Conservation (phyloP, 64 coral and sea anemone species). For the Dendrophyllia cribrosa region DNA sequence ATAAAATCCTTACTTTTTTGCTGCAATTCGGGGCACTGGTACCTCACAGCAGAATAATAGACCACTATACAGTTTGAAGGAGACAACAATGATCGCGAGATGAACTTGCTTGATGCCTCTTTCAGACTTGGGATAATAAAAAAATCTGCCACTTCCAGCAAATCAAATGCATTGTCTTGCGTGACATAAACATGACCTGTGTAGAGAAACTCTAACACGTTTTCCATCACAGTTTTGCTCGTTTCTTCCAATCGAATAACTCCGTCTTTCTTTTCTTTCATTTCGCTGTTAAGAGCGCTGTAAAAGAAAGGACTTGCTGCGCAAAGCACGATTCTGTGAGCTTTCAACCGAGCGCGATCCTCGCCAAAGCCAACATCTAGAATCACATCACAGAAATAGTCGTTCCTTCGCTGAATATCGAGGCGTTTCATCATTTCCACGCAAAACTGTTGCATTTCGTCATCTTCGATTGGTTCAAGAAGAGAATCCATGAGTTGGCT, state of each 20-base stretch:
- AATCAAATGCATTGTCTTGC: constrained; percentile 7
- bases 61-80: constrained; percentile 12
- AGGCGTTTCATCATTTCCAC: no score
- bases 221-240: constrained; percentile 17
- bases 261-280: constrained; percentile 30
- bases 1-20: constrained; percentile 18
- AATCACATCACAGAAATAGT: constrained; percentile 8
- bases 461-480: no score
- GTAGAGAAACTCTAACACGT: constrained; percentile 34
- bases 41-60: constrained; percentile 4
- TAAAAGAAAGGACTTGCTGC: constrained; percentile 48
- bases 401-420: constrained; percentile 10
- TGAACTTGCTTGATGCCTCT: not conserved
- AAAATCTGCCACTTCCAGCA: constrained; percentile 22
- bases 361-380: constrained; percentile 3
- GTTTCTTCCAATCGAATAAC: not conserved
- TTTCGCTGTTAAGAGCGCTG: constrained; percentile 12
- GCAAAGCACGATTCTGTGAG: constrained; percentile 23
- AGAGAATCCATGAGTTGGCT: no score
- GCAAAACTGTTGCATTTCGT: no score
- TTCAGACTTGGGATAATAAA: constrained; percentile 34
- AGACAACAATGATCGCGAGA: not conserved
- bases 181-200: constrained; percentile 37
- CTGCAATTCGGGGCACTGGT: not conserved
- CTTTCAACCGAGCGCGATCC: not conserved